Evolutionary conservation across 2,888 invertebrate species (phyloP).

Genomic region (Calliopum simillimum): DNA sequence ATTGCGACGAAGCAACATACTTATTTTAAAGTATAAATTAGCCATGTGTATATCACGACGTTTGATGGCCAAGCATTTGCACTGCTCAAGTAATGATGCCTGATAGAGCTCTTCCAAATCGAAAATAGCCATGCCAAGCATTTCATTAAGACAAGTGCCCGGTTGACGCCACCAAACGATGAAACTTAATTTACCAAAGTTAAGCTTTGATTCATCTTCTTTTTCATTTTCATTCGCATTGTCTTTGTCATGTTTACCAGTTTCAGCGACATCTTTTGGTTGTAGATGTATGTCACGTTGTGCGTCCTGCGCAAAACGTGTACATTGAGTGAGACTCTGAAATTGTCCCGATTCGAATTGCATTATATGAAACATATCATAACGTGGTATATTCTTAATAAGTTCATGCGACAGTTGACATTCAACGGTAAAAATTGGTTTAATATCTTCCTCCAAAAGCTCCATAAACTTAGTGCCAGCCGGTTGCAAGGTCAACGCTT

Average conservation of each 20-base stretch:
- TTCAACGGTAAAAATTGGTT: slow-evolving; percentile 61
- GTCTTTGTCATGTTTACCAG: slow-evolving; percentile 30
- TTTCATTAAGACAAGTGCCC: slow-evolving; percentile 61
- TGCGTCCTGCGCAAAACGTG: slow-evolving; percentile 59
- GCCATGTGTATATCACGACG: slow-evolving; percentile 57
- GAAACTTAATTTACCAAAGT: slow-evolving; percentile 56
- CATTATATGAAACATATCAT: slow-evolving; percentile 60
- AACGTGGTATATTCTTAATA: slow-evolving; percentile 54
- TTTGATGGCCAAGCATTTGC: slow-evolving; percentile 58
- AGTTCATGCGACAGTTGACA: slow-evolving; percentile 59
- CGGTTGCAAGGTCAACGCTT: slow-evolving; percentile 59
- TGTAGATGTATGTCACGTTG: slow-evolving; percentile 52
- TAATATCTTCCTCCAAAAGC: slow-evolving; percentile 57
- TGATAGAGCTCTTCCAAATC: slow-evolving; percentile 56
- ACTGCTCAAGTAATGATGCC: slow-evolving; percentile 59
- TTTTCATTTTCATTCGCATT: slow-evolving; percentile 33
- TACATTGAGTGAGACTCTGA: slow-evolving; percentile 61
- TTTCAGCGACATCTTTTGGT: slow-evolving; percentile 7
- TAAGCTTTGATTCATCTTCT: slow-evolving; percentile 20
- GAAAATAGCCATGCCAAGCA: slow-evolving; percentile 59
- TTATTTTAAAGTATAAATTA: slow-evolving; percentile 59
- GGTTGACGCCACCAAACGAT: slow-evolving; percentile 64
- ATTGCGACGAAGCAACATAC: slow-evolving; percentile 45
- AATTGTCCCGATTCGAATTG: slow-evolving; percentile 64
- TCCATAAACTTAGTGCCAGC: slow-evolving; percentile 62